These are phyloP conservation scores for Lepidurus apus DNA, from an alignment of 1,140 invertebrate species.

Conservation along the genomic window DNA sequence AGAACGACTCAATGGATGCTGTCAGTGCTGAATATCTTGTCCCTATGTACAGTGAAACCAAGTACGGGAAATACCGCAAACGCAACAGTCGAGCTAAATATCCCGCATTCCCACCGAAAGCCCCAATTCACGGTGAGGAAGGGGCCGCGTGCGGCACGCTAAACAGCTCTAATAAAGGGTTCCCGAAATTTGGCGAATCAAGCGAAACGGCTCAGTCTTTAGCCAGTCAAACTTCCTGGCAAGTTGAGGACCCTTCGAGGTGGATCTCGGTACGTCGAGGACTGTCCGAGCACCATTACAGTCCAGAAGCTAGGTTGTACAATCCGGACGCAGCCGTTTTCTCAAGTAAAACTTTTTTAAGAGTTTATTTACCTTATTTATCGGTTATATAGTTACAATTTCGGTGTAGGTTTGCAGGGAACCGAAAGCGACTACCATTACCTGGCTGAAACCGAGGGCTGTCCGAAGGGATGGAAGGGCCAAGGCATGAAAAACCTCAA, in stretches of 20 bases:
- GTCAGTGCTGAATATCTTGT: not conserved
- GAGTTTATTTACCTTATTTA: not conserved
- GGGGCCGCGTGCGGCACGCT: too few relatives aligned
- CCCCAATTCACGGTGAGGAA: not conserved
- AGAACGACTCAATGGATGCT: not conserved
- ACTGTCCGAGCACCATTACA: not conserved
- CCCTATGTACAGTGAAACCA: not conserved
- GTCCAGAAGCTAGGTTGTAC: not conserved
- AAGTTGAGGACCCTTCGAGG: conserved; percentile 3
- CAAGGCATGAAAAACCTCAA: not conserved
- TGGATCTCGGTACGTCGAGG: not conserved
- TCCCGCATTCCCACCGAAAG: not conserved
- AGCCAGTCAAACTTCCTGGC: not conserved
- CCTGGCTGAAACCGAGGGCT: not conserved
- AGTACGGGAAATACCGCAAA: not conserved
- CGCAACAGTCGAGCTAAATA: not conserved
- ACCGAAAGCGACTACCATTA: not conserved
- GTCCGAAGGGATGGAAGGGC: not conserved
- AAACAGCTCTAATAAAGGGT: too few relatives aligned
- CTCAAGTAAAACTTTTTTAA: not conserved
- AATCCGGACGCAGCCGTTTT: not conserved
- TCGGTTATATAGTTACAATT: too few relatives aligned
- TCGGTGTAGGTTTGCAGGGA: not conserved
- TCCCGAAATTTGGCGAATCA: too few relatives aligned
- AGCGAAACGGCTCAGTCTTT: too few relatives aligned